Evolutionary conservation across 2,888 invertebrate genomes (phyloP), one percentile per base, ranked within the genome.

Genomic region (Lochmaea crataegi): DNA sequence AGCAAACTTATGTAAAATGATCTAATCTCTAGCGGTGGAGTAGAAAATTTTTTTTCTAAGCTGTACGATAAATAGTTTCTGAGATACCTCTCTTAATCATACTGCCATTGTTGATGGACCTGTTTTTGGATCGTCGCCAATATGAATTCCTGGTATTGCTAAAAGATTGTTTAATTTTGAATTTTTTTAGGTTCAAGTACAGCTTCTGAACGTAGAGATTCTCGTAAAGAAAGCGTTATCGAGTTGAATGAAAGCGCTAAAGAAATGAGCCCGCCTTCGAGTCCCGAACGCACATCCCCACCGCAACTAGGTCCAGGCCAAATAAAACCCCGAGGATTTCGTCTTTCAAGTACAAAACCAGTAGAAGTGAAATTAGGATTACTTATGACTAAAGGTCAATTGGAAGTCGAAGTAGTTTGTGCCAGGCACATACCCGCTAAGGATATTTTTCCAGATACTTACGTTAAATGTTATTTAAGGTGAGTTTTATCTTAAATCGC

Each of bases 331-430:
- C 90, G 93, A 79, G 94, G 78, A 22, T 78, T 77, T 60, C 91
- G 91, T 80, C 88, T 93, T 80, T 90, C 91, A 83, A 89, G 88
- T 77, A 91, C 91, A 72, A 92, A 92, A 80, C 90, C 91, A 75
- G 95, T 96, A 5, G 95, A 96, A 87, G 91, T 97, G 79, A 94
- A 95, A 85, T 89, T 97, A 85, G 95, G 95, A 74, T 92, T 97
- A 82, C 91, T 94, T 83, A 94, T 97, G 90, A 93, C 95, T 84
- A 97, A 97, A 88, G 96, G 96, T 81, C 94, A 95, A 81, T 90
- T 97, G 75, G 96, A 97, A 86, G 94, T 97, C 32, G 96, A 97
- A 89, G 91, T 94, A 41, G 90, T 93, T 72, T 91, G 91, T 79
- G 94, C 93, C 1, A 88, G 91, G 78, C 92, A 92, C 80, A 91